phyloP scores from a whole-genome alignment of 2,888 invertebrate genomes.

The Acrobasis repandana region DNA sequence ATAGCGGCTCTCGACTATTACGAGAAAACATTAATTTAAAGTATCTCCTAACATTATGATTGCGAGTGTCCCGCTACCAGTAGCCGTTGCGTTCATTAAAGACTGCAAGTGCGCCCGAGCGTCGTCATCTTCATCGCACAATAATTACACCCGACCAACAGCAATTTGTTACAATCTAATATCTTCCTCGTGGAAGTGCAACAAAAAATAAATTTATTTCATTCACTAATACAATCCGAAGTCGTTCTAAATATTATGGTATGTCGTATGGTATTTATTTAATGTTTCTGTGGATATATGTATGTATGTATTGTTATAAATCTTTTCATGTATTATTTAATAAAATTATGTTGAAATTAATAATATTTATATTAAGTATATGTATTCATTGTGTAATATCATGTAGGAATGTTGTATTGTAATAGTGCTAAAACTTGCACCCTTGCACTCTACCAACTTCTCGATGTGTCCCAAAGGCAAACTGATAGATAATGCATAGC shows the following conservation, averaged over 20 bases:
- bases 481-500: too few relatives aligned
- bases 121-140: constrained; percentile 52
- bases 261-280: too few relatives aligned
- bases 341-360: too few relatives aligned
- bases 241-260: not conserved
- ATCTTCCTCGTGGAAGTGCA: constrained; percentile 32
- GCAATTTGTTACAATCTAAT: constrained; percentile 49
- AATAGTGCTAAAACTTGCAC: too few relatives aligned
- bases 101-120: constrained; percentile 39
- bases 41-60: constrained; percentile 47
- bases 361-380: too few relatives aligned
- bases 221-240: not conserved
- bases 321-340: too few relatives aligned
- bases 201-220: constrained; percentile 12
- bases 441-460: too few relatives aligned
- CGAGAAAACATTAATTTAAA: constrained; percentile 53
- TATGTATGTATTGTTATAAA: too few relatives aligned
- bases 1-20: constrained; percentile 46
- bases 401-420: too few relatives aligned
- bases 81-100: constrained; percentile 53
- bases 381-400: too few relatives aligned
- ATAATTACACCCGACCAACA: constrained; percentile 52
- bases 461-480: too few relatives aligned
- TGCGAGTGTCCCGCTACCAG: constrained; percentile 53
- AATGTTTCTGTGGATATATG: too few relatives aligned